phyloP scores from a whole-genome alignment of 2,797 vertebrate species.

The Falco novaeseelandiae region DNA sequence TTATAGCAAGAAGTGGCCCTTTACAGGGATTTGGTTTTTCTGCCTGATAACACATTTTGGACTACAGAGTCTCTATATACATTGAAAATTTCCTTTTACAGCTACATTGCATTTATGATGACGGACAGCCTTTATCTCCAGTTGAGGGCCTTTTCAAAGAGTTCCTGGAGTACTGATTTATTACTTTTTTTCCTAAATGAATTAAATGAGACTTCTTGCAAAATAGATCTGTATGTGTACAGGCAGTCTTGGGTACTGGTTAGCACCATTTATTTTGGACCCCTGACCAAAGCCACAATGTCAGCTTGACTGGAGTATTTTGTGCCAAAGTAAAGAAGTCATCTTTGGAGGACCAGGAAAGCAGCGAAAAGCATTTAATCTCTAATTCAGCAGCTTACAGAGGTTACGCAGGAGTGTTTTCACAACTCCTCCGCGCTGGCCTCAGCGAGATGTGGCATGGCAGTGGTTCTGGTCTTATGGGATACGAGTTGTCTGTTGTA shows the following conservation, averaged over 20 bases:
- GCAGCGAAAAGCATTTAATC: neutral
- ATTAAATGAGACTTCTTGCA: neutral
- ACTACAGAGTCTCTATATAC: neutral
- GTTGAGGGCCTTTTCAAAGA: neutral
- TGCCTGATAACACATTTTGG: constrained; percentile 10
- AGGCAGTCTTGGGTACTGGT: neutral
- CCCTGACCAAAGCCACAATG: neutral
- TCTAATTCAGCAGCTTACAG: neutral
- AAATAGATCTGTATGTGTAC: neutral
- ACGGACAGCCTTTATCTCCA: constrained; percentile 25
- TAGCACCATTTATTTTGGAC: neutral
- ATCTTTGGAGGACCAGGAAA: neutral
- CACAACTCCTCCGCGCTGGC: neutral
- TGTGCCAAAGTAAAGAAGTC: neutral
- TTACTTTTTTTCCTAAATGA: neutral
- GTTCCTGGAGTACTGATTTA: neutral
- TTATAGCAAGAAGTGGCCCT: constrained; percentile 40
- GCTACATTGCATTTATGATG: neutral
- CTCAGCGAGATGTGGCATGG: neutral
- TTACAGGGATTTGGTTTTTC: constrained; percentile 2
- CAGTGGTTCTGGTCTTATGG: neutral
- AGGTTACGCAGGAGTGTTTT: neutral
- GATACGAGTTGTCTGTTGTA: neutral
- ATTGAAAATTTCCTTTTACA: neutral
- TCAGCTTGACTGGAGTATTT: neutral